Base-by-base conservation (phyloP, 2,888 invertebrate genomes). In the Zhuqinia jingwanae region DNA sequence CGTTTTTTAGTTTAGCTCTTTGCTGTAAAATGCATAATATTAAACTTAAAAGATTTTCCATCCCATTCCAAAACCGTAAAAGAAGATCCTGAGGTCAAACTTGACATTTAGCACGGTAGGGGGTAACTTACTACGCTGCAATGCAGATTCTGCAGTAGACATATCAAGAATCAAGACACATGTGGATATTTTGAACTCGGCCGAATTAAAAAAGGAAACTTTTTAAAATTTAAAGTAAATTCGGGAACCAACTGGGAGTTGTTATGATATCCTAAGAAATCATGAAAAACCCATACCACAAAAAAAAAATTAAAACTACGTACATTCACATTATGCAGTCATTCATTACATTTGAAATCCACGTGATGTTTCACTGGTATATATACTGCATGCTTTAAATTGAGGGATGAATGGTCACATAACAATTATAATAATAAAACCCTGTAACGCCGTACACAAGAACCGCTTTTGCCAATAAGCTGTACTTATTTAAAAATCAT, bases 61-160 rank as follows among this genome's bases (percentile, higher is more conserved):
- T n/a, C 25, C 60, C 1, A 36, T 17, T 20, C 42, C 10, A 22
- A 22, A 25, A 25, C 25, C 25, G 63, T 63, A 17, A 25, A 27
- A 63, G 63, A 20, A 70, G 47, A 89, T 83, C 79, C 68, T 89
- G 85, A 89, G 88, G 88, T 89, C 87, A 89, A 85, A 87, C 85
- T 82, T 89, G 88, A 89, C 88, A 84, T 89, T 88, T 83, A 80
- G 20, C 85, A 27, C 87, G 50, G 85, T 83, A 85, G 85, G 88
- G 81, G 83, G 79, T 85, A 85, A 85, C 85, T 85, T 78, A 85
- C n/a, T n/a, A n/a, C 79, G 70, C 73, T 68, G n/a, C n/a, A 65
- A 53, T 50, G 77, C 84, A 65, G 70, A 47, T 70, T 70, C 47
- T 13, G 47, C 22, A 70, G n/a, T n/a, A n/a, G n/a, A n/a, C n/a